Percentiles rank a stretch among this genome's conserved stretches.
Evolutionary conservation across 2,797 vertebrate genomes (phyloP).

Genomic region (Paramormyrops hopkinsi): DNA sequence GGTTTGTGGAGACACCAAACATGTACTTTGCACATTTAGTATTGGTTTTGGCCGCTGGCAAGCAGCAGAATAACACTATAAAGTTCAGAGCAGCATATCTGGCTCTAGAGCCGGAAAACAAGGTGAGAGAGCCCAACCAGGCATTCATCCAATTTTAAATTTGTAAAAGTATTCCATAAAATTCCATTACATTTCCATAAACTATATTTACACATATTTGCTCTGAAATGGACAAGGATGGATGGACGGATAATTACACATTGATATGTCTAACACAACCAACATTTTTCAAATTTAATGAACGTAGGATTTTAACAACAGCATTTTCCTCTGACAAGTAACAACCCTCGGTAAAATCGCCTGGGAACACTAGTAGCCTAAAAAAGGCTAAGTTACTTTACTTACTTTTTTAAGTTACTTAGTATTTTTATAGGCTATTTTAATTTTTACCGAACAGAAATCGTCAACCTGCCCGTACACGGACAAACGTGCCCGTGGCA

Average conservation of each 20-base stretch:
- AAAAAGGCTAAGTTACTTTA: neutral
- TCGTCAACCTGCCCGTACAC: neutral
- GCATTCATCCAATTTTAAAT: neutral
- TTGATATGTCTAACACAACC: neutral
- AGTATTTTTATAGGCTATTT: neutral
- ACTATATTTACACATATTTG: neutral
- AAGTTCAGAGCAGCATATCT: neutral
- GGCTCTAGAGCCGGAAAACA: neutral
- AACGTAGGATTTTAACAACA: neutral
- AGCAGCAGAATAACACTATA: neutral
- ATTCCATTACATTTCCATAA: neutral
- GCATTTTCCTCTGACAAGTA: neutral
- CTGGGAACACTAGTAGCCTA: neutral
- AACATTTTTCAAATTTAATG: neutral
- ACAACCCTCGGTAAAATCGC: neutral
- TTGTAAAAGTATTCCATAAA: neutral
- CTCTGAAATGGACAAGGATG: neutral
- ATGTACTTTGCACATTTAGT: slow-evolving; percentile 48
- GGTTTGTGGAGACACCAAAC: slow-evolving; percentile 60
- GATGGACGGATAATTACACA: neutral
- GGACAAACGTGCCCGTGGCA: neutral
- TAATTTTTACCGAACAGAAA: neutral
- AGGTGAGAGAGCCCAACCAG: neutral
- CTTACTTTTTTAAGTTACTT: neutral
- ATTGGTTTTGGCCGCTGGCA: neutral